Evolutionary conservation across 2,113 vertebrate genomes (phyloP).

Genomic region (Gallinago jamesoni): DNA sequence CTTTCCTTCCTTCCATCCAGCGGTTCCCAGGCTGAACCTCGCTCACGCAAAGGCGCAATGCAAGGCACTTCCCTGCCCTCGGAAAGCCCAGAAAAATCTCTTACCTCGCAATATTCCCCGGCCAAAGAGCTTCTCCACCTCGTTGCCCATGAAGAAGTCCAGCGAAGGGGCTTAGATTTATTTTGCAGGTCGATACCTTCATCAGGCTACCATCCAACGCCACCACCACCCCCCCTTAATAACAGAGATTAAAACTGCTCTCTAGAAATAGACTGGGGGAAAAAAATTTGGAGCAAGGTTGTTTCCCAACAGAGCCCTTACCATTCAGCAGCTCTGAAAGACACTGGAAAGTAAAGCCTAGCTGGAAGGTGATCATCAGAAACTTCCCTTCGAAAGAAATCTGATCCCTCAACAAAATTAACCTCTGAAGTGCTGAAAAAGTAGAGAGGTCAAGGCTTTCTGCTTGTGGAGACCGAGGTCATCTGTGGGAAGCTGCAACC

Average conservation of each 20-base stretch:
- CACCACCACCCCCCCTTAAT: background rate
- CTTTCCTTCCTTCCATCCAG: background rate
- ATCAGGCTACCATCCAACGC: slow-evolving; percentile 60
- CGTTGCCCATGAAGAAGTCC: slow-evolving; percentile 64
- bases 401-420: slow-evolving; percentile 79
- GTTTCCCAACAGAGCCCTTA: slow-evolving; percentile 33
- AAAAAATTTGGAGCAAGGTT: background rate
- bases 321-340: slow-evolving; percentile 51
- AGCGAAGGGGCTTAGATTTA: slow-evolving; percentile 71
- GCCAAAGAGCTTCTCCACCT: slow-evolving; percentile 74
- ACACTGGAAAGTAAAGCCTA: slow-evolving; percentile 53
- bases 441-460: slow-evolving; percentile 57
- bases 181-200: slow-evolving; percentile 75
- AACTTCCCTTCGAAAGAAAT: slow-evolving; percentile 76
- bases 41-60: background rate
- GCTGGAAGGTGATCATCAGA: slow-evolving; percentile 71
- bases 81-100: slow-evolving; percentile 24
- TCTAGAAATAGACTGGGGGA: background rate
- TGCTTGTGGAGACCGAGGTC: slow-evolving; percentile 47
- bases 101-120: slow-evolving; percentile 74
- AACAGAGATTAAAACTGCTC: background rate
- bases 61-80: background rate
- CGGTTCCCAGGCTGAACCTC: background rate
- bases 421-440: slow-evolving; percentile 77
- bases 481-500: slow-evolving; percentile 62